phyloP scores from a whole-genome alignment of 2,888 invertebrate species.

The Liopterus haemorrhoidalis region DNA sequence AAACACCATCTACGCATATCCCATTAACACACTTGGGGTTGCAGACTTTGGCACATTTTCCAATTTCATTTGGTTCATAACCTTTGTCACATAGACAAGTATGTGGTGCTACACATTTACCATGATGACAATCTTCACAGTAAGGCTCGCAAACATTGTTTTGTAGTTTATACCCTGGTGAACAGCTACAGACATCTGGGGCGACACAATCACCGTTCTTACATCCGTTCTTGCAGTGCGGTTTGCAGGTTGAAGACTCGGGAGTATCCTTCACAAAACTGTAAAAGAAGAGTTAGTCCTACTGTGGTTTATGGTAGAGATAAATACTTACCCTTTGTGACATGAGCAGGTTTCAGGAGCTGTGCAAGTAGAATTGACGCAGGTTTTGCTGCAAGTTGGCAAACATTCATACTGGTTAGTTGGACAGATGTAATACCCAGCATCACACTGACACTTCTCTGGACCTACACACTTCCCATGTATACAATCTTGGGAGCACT shows the following conservation, averaged over 20 bases:
- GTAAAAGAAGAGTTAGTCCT: background rate
- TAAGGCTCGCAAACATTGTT: conserved; percentile 26
- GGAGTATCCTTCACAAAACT: conserved; percentile 9
- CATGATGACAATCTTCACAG: conserved; percentile 34
- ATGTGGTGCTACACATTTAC: too few relatives aligned
- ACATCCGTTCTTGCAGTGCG: conserved; percentile 7
- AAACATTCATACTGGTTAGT: conserved; percentile 30
- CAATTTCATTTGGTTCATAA: conserved; percentile 23
- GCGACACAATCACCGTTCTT: conserved; percentile 4
- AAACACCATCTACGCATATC: too few relatives aligned
- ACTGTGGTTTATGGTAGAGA: background rate
- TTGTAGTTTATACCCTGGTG: too few relatives aligned
- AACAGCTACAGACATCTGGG: conserved; percentile 4
- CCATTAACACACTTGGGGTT: conserved; percentile 39
- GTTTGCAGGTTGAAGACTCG: conserved; percentile 4
- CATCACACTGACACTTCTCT: too few relatives aligned
- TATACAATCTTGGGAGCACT: conserved; percentile 31
- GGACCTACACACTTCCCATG: conserved; percentile 50
- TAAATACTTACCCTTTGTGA: conserved; percentile 49
- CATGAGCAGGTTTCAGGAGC: conserved; percentile 45
- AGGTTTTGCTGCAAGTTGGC: conserved; percentile 41
- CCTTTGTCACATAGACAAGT: conserved; percentile 37
- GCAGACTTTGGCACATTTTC: conserved; percentile 26
- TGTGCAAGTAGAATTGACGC: conserved; percentile 39
- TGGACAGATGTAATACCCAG: background rate